Evolutionary conservation across 1,140 invertebrate species (phyloP).

Genomic region (Parapsyche elsis): DNA sequence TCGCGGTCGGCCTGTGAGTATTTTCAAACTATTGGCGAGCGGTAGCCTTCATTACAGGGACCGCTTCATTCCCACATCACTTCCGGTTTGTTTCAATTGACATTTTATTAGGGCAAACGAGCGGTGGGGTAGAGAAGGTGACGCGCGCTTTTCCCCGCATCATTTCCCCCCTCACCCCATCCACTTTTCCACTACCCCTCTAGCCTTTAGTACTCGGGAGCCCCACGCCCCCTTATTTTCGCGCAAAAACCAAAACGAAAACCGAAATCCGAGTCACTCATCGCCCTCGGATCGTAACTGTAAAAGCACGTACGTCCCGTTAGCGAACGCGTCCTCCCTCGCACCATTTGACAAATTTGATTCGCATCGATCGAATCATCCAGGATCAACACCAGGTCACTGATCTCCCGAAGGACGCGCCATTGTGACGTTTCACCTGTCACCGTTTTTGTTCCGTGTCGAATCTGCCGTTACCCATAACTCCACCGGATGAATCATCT

Average conservation of each 20-base stretch:
- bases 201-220: not conserved
- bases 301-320: not conserved
- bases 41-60: no score
- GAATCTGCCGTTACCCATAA: not conserved
- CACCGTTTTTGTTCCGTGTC: conserved; percentile 1
- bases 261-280: no score
- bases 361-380: no score
- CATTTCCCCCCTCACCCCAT: not conserved
- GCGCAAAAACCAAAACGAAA: no score
- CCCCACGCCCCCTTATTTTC: not conserved
- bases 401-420: not conserved
- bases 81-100: no score
- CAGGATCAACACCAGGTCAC: no score
- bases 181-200: not conserved
- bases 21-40: not conserved
- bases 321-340: not conserved
- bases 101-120: no score
- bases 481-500: no score
- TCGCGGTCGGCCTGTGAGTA: conserved; percentile 32
- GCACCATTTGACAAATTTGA: no score
- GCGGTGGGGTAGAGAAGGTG: no score
- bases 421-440: conserved; percentile 34
- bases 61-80: not conserved
- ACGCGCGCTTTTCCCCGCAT: no score
- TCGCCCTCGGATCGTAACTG: no score